Base-by-base conservation (phyloP, 2,113 vertebrate genomes). In the Equus przewalskii region DNA sequence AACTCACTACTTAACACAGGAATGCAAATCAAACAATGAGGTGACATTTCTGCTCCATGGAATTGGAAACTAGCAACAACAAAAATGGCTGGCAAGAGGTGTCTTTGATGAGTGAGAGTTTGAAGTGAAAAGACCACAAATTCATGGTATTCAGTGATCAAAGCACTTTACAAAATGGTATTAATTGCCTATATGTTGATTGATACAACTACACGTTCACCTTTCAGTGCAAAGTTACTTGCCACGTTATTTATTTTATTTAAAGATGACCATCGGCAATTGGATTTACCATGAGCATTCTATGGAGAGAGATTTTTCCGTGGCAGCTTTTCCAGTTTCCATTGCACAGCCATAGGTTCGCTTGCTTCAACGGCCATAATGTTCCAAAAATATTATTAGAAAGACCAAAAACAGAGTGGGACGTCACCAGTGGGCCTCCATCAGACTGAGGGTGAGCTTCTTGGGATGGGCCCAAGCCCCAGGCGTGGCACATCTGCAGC, bases 401-500 rank as follows among this genome's bases (percentile, higher is more conserved):
- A 49, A 46, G 28, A 83, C 16, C 7, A 3, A 62, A 75, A 30
- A 22, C 14, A 19, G 64, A 0, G 2, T 64, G 72, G 6, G 13
- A 62, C 14, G 14, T 36, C 14, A 16, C 21, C 1, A 12, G 44
- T 4, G 54, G 1, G 56, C 60, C 19, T 46, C 67, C 8, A 3
- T 24, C 0, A 12, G 7, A 16, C 19, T 5, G 54, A n/a, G 28
- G 13, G 1, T 18, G 56, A 6, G 1, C 0, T 8, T 2, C 4
- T 21, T 1, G 3, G 13, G 44, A 8, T 0, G 44, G 19, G 3
- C 18, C 11, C 2, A 3, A 7, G 28, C 0, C 3, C 26, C 85
- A 1, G 15, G 22, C 0, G 58, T 49, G 30, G 6, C 1, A 4
- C 6, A 9, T 3, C 15, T 7, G 3, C 33, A 6, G 14, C 10